phyloP scores from a whole-genome alignment of 2,113 vertebrate species.

The Phyllostomus hastatus region DNA sequence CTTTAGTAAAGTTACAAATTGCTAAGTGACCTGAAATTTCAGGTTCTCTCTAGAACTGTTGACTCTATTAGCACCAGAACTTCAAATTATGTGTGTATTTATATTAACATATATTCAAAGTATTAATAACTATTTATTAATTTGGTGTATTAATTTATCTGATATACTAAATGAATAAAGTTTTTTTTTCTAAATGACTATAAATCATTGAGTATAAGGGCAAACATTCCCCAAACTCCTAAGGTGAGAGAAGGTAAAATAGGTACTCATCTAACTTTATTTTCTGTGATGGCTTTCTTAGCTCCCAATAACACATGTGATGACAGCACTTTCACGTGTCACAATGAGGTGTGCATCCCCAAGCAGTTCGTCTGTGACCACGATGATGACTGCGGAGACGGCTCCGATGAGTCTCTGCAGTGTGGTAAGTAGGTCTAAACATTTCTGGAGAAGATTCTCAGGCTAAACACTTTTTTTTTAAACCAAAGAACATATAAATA shows the following conservation, averaged over 20 bases:
- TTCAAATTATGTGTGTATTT: not conserved
- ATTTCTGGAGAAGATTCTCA: not conserved
- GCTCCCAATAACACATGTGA: slow-evolving; percentile 98
- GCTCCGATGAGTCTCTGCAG: slow-evolving; percentile 94
- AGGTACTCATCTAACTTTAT: slow-evolving; percentile 30
- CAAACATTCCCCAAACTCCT: not conserved
- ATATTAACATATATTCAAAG: not conserved
- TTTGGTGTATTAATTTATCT: not conserved
- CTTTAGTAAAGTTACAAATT: not conserved
- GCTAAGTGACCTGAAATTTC: not conserved
- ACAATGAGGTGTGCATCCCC: slow-evolving; percentile 93
- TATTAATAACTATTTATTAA: not conserved
- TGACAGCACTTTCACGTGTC: slow-evolving; percentile 93
- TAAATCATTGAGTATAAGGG: not conserved
- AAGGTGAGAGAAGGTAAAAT: not conserved
- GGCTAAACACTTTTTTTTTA: not conserved
- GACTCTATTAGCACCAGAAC: not conserved
- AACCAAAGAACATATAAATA: not conserved
- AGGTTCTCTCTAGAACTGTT: not conserved
- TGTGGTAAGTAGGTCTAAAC: slow-evolving; percentile 86
- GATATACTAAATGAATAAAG: not conserved
- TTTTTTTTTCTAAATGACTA: not conserved
- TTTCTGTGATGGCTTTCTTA: slow-evolving; percentile 73
- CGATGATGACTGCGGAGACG: slow-evolving; percentile 96
- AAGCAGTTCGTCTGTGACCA: slow-evolving; percentile 95